Percentiles rank a stretch among this genome's conserved stretches.
phyloP scores from a whole-genome alignment of 2,797 vertebrate genomes.

The Mycteria americana region DNA sequence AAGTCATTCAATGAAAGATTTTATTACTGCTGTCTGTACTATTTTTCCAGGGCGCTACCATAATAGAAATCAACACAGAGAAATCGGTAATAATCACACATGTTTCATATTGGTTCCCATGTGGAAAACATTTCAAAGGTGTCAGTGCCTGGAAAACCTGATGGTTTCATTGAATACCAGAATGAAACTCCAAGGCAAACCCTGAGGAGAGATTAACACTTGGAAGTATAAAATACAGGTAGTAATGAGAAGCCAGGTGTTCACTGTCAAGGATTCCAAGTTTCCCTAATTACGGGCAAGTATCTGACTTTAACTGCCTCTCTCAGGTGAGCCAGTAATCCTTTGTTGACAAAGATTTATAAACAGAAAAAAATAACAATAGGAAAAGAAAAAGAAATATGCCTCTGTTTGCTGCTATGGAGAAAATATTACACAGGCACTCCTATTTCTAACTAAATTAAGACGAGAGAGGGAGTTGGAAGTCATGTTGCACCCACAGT shows the following conservation, averaged over 20 bases:
- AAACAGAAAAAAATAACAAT: conserved; percentile 51
- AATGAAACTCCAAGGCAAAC: conserved; percentile 50
- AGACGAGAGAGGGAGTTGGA: conserved; percentile 45
- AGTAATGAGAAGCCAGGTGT: conserved; percentile 60
- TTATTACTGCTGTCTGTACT: conserved; percentile 25
- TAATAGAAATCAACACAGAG: conserved; percentile 40
- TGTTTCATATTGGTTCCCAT: conserved; percentile 42
- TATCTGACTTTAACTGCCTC: conserved; percentile 50
- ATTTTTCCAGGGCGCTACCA: conserved; percentile 13
- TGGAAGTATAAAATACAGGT: conserved; percentile 50
- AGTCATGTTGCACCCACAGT: conserved; percentile 58
- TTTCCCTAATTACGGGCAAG: conserved; percentile 55
- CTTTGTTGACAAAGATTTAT: conserved; percentile 46
- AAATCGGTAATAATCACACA: conserved; percentile 51
- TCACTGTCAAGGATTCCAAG: conserved; percentile 59
- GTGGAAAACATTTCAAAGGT: conserved; percentile 50
- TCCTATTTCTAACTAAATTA: conserved; percentile 59
- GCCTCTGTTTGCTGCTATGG: not conserved
- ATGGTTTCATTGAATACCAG: conserved; percentile 31
- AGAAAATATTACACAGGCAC: conserved; percentile 24
- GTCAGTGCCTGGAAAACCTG: conserved; percentile 45
- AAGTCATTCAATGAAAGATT: not conserved
- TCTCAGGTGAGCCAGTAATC: conserved; percentile 40
- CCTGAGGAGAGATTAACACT: conserved; percentile 59
- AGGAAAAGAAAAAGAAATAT: conserved; percentile 15